phyloP scores from a whole-genome alignment of 1,140 invertebrate species.

The Sitodiplosis mosellana region DNA sequence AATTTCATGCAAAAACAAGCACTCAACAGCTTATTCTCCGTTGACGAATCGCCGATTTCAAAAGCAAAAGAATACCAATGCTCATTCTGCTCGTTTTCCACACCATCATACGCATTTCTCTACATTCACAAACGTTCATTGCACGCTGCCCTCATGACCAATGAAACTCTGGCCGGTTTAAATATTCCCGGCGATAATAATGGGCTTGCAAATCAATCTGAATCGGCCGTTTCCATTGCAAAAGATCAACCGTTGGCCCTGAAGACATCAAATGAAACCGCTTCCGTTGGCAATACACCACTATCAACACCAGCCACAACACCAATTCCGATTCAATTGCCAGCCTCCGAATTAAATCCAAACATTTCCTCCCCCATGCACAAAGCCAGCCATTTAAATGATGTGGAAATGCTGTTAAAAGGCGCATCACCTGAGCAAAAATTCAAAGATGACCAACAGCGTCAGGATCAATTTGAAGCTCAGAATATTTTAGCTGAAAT shows the following conservation, averaged over 20 bases:
- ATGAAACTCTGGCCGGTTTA: slow-evolving; percentile 4
- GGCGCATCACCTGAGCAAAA: slow-evolving; percentile 35
- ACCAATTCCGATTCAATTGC: slow-evolving; percentile 2
- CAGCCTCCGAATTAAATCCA: neutral
- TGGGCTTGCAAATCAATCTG: slow-evolving; percentile 3
- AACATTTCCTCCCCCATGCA: neutral
- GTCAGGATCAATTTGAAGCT: slow-evolving; percentile 26
- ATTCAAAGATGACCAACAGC: slow-evolving; percentile 30
- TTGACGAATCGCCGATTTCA: slow-evolving; percentile 4
- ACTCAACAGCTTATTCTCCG: slow-evolving; percentile 10
- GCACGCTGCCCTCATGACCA: slow-evolving; percentile 26
- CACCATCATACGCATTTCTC: slow-evolving; percentile 68
- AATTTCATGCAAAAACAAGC: slow-evolving; percentile 9
- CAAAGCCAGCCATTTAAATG: neutral
- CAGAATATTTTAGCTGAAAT: slow-evolving; percentile 21
- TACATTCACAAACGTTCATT: slow-evolving; percentile 72
- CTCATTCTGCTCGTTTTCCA: slow-evolving; percentile 75
- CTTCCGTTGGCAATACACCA: slow-evolving; percentile 3
- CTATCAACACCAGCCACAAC: slow-evolving; percentile 5
- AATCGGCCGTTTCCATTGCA: slow-evolving; percentile 4
- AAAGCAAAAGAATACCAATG: slow-evolving; percentile 63
- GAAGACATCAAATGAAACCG: slow-evolving; percentile 5
- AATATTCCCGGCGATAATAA: slow-evolving; percentile 5
- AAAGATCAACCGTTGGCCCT: slow-evolving; percentile 1
- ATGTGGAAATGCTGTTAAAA: slow-evolving; percentile 35